These are phyloP conservation scores for Lepus americanus DNA, from an alignment of 2,113 vertebrate species.

Conservation along the genomic window DNA sequence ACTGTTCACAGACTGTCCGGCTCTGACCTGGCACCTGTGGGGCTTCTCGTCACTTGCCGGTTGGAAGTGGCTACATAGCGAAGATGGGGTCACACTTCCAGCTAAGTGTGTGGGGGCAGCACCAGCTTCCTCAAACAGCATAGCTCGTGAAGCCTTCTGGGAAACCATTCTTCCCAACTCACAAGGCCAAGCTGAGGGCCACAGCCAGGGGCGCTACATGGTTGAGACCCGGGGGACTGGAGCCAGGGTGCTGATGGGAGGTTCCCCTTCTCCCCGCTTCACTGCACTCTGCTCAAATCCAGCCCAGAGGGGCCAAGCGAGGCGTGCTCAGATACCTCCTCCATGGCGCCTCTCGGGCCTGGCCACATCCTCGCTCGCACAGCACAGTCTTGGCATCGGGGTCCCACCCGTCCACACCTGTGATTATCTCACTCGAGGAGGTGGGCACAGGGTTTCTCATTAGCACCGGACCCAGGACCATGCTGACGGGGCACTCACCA, in stretches of 20 bases:
- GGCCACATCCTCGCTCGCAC: background rate
- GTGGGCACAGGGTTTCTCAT: background rate
- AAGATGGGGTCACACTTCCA: background rate
- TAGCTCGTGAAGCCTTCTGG: background rate
- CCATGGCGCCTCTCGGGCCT: no score
- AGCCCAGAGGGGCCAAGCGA: background rate
- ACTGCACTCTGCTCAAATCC: background rate
- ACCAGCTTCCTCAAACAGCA: background rate
- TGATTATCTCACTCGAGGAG: background rate
- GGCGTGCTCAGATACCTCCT: background rate
- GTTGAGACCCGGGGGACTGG: background rate
- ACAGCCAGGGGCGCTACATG: background rate
- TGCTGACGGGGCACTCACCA: background rate
- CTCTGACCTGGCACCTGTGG: background rate
- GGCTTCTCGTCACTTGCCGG: background rate
- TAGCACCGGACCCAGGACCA: fast-evolving
- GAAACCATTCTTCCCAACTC: background rate
- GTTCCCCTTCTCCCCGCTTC: background rate
- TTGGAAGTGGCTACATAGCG: no score
- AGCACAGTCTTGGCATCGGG: background rate
- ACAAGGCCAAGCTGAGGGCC: background rate
- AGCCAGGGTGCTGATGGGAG: background rate
- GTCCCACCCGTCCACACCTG: background rate
- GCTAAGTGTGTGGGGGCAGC: fast-evolving
- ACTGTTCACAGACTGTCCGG: background rate